Conservation (phyloP, 2,113 vertebrate species). For the Gallinago undulata region DNA sequence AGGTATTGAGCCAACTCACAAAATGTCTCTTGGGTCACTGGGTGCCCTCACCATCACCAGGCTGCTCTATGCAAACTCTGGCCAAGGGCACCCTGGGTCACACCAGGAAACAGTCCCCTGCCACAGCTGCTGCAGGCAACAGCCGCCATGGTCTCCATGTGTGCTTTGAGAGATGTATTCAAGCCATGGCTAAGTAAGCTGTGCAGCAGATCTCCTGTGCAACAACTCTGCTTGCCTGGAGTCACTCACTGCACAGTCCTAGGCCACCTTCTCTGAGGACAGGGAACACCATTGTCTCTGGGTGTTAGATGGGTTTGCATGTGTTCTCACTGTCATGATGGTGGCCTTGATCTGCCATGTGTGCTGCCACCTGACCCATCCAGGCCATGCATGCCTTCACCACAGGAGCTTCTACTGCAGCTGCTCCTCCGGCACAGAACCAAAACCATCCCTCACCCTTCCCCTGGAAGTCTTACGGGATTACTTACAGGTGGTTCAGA, state of each 20-base stretch:
- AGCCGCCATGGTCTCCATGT: rapidly evolving
- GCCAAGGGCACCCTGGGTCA: rapidly evolving
- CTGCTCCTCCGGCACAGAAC: background rate
- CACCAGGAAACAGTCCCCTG: background rate
- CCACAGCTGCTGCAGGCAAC: background rate
- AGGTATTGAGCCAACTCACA: background rate
- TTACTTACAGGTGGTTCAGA: background rate
- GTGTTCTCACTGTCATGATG: rapidly evolving
- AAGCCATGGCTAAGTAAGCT: background rate
- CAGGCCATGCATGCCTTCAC: background rate
- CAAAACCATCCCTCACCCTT: background rate
- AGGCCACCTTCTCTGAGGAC: background rate
- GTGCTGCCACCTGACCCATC: background rate
- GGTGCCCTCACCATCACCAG: background rate
- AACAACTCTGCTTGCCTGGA: background rate
- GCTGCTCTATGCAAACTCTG: background rate
- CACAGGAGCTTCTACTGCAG: background rate
- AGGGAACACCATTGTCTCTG: background rate
- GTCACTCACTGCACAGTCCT: background rate
- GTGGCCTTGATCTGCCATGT: background rate
- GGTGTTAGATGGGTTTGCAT: background rate
- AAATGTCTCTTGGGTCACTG: background rate
- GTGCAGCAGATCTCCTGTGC: background rate
- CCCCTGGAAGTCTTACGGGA: background rate
- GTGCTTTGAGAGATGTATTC: background rate